Conservation (phyloP, 2,888 invertebrate genomes). For the Nebria salina region DNA sequence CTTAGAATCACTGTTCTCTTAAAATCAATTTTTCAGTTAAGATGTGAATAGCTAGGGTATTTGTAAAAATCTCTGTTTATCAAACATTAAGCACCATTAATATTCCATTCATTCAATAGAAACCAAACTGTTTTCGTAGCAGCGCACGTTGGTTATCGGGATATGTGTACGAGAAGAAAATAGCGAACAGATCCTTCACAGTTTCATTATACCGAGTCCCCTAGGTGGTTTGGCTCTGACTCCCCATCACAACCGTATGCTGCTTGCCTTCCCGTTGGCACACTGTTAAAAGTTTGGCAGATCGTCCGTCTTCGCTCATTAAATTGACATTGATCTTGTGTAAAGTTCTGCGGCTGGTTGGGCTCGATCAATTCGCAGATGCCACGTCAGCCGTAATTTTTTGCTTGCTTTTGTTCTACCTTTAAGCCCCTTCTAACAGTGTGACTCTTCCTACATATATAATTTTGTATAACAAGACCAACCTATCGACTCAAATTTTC, state of each 20-base stretch:
- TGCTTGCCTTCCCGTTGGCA: conserved; percentile 9
- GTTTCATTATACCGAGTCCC: conserved; percentile 31
- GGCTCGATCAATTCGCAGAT: not conserved
- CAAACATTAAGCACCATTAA: not conserved
- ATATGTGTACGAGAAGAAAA: not conserved
- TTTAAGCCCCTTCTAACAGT: not conserved
- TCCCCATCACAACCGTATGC: not conserved
- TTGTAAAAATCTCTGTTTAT: too few species aligned
- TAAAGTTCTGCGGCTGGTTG: conserved; percentile 17
- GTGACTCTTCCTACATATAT: not conserved
- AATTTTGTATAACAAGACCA: not conserved
- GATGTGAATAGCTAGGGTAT: too few species aligned
- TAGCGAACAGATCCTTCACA: conserved; percentile 30
- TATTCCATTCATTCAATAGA: not conserved
- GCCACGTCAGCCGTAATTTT: not conserved
- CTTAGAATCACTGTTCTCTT: too few species aligned
- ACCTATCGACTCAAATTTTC: not conserved
- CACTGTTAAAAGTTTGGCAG: conserved; percentile 46
- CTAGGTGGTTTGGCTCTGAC: not conserved
- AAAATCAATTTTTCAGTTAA: too few species aligned
- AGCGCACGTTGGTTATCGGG: not conserved
- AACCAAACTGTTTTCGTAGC: not conserved
- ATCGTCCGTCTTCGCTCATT: conserved; percentile 46
- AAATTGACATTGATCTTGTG: conserved; percentile 47
- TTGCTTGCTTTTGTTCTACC: not conserved